A percentile compares a stretch with the other conserved stretches of the same genome.
Evolutionary conservation across 2,113 vertebrate genomes (phyloP).

Genomic region (Rousettus leschenaultii): DNA sequence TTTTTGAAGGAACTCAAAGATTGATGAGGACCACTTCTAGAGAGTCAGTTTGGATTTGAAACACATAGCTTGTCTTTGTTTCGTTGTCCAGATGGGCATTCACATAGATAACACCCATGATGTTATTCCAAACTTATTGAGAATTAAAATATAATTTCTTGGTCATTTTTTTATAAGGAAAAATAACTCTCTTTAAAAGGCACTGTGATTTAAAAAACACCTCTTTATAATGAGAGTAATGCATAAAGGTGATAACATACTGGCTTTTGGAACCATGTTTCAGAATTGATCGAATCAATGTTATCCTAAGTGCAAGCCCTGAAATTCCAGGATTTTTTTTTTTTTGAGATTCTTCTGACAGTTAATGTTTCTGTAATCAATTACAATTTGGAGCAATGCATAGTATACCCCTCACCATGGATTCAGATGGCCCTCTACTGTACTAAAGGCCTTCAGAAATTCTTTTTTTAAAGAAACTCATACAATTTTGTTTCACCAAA

Average conservation of each 20-base stretch:
- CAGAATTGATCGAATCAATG: not conserved
- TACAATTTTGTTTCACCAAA: not conserved
- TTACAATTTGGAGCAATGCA: not conserved
- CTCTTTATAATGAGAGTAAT: not conserved
- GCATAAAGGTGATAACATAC: not conserved
- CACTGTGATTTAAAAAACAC: not conserved
- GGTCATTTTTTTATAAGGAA: not conserved
- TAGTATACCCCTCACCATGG: not conserved
- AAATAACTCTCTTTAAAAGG: not conserved
- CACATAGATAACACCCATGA: constrained; percentile 71
- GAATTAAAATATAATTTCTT: not conserved
- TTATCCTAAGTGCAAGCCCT: not conserved
- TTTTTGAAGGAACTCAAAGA: constrained; percentile 74
- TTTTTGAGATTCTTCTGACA: not conserved
- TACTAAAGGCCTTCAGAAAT: not conserved
- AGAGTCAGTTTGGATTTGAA: constrained; percentile 72
- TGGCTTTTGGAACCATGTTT: not conserved
- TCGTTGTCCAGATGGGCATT: constrained; percentile 67
- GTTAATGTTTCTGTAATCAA: not conserved
- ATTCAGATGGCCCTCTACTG: not conserved
- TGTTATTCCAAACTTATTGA: constrained; percentile 70
- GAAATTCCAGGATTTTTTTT: not conserved
- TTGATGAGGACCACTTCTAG: constrained; percentile 72
- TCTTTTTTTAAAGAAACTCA: not conserved
- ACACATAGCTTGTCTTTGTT: constrained; percentile 57